A percentile compares a stretch with the other conserved stretches of the same genome.
These are phyloP conservation scores for Synergus itoensis DNA, from an alignment of 2,888 invertebrate genomes.

Conservation along the genomic window DNA sequence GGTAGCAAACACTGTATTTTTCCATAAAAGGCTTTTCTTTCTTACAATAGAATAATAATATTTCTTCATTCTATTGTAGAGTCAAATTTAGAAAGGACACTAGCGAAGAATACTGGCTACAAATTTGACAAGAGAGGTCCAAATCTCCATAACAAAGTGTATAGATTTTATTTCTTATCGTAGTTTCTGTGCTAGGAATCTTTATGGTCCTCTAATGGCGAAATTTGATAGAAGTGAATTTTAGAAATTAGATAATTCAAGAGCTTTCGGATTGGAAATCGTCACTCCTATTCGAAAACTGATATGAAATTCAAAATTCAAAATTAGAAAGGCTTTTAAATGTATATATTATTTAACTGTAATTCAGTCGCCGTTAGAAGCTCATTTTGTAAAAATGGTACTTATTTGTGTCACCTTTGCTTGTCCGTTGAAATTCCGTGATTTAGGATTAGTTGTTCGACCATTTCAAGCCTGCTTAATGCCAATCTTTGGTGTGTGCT, in stretches of 20 bases:
- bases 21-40: neutral
- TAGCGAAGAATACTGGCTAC: neutral
- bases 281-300: neutral
- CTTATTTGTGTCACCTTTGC: constrained; percentile 82
- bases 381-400: neutral
- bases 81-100: neutral
- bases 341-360: neutral
- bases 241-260: neutral
- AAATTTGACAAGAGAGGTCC: constrained; percentile 48
- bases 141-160: constrained; percentile 33
- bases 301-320: neutral
- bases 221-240: neutral
- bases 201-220: neutral
- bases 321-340: neutral
- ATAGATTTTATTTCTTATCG: neutral
- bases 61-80: neutral
- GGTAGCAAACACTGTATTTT: neutral
- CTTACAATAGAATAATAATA: neutral
- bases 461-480: constrained; percentile 91
- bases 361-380: neutral
- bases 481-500: constrained; percentile 93
- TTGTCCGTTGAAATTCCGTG: constrained; percentile 93
- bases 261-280: no score
- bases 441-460: constrained; percentile 90
- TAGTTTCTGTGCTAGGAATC: constrained; percentile 1